Conservation (phyloP, 1,140 invertebrate genomes). For the Bombyx mandarina region DNA sequence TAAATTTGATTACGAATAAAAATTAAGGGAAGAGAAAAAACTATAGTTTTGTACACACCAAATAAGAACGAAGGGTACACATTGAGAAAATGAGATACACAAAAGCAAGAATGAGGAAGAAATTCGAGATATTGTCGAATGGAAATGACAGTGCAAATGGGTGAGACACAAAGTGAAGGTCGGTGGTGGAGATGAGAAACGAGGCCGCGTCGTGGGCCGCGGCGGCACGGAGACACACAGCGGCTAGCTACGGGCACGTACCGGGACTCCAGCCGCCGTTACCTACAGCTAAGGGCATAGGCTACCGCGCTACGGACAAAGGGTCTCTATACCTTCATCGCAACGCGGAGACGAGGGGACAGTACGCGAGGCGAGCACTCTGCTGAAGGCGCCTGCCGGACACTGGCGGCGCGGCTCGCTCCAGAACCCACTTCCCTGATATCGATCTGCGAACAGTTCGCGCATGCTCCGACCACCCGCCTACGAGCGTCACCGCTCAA, state of each 20-base stretch:
- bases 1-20: no score
- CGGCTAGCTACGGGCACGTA: conserved; percentile 38
- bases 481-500: conserved; percentile 10
- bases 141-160: no score
- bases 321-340: conserved; percentile 56
- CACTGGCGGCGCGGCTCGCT: conserved; percentile 8
- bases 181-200: background rate
- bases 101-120: no score
- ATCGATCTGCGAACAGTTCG: conserved; percentile 6
- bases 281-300: conserved; percentile 49
- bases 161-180: background rate
- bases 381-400: conserved; percentile 9
- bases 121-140: no score
- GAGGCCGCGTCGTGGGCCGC: conserved; percentile 4
- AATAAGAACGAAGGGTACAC: no score
- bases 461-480: conserved; percentile 8
- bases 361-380: conserved; percentile 4
- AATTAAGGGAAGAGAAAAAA: no score
- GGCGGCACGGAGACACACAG: conserved; percentile 20
- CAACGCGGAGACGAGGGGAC: conserved; percentile 31
- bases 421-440: conserved; percentile 5
- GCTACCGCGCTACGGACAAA: conserved; percentile 50
- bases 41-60: no score
- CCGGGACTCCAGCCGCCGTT: conserved; percentile 35
- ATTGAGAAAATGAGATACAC: no score